Percentiles rank a stretch among this genome's conserved stretches.
Evolutionary conservation across 2,113 vertebrate genomes (phyloP).

Genomic region (Cygnus buccinator): DNA sequence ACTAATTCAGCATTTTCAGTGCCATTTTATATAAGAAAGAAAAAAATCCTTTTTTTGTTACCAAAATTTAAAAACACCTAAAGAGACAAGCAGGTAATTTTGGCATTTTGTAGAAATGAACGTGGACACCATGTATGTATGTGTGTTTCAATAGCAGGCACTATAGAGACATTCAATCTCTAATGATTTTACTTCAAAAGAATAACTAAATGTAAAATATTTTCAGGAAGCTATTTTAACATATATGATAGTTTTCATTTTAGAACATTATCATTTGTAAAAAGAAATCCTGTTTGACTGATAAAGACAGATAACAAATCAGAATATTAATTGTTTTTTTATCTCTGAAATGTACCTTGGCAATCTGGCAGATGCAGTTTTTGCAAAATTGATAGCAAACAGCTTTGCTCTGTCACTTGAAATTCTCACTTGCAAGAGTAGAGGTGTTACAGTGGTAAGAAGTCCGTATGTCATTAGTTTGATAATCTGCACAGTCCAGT

Average conservation of each 20-base stretch:
- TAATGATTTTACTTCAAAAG: not conserved
- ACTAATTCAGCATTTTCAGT: not conserved
- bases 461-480: slow-evolving; percentile 61
- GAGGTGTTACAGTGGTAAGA: slow-evolving; percentile 52
- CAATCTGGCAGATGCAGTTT: slow-evolving; percentile 70
- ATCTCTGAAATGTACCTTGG: slow-evolving; percentile 66
- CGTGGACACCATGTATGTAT: not conserved
- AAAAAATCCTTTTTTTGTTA: not conserved
- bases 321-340: slow-evolving; percentile 73
- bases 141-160: not conserved
- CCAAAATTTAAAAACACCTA: not conserved
- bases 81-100: not conserved
- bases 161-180: not conserved
- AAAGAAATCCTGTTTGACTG: slow-evolving; percentile 48
- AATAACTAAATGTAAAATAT: slow-evolving; percentile 36
- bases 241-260: not conserved
- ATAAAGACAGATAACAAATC: slow-evolving; percentile 74
- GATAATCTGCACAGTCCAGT: slow-evolving; percentile 58
- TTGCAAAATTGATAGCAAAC: slow-evolving; percentile 77
- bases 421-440: slow-evolving; percentile 73
- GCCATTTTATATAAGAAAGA: not conserved
- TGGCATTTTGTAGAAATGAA: not conserved
- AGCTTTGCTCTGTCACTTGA: slow-evolving; percentile 73
- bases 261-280: slow-evolving; percentile 50
- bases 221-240: slow-evolving; percentile 20